phyloP scores from a whole-genome alignment of 2,797 vertebrate genomes.

The Moxostoma hubbsi region DNA sequence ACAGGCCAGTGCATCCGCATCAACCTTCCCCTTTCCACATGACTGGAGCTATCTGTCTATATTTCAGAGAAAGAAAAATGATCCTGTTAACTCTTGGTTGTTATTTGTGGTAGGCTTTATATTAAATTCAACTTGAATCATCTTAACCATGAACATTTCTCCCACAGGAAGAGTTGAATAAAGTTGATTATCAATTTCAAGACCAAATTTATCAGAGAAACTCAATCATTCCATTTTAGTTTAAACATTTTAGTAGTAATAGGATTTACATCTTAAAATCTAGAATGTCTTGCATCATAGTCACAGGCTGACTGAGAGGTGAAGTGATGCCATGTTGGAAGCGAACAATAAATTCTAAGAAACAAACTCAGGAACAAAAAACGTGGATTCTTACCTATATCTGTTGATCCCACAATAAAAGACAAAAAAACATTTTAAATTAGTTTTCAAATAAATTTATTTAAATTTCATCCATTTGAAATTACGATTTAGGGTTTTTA shows the following conservation, averaged over 20 bases:
- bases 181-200: too few species aligned
- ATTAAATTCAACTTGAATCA: neutral
- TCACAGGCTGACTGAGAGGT: neutral
- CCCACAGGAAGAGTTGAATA: too few species aligned
- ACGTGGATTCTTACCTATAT: slow-evolving; percentile 76
- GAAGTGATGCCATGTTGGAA: slow-evolving; percentile 49
- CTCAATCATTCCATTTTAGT: too few species aligned
- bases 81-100: slow-evolving; percentile 32
- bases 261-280: too few species aligned
- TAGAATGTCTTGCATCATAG: too few species aligned
- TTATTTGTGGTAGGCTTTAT: neutral
- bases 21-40: slow-evolving; percentile 45
- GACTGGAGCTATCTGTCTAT: slow-evolving; percentile 34
- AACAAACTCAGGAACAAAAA: slow-evolving; percentile 48
- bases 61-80: slow-evolving; percentile 40
- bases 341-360: slow-evolving; percentile 48
- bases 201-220: too few species aligned
- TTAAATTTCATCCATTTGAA: too few species aligned
- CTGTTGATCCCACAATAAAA: slow-evolving; percentile 64
- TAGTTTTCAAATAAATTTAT: too few species aligned
- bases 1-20: slow-evolving; percentile 49
- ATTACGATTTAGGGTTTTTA: too few species aligned
- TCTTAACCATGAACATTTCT: too few species aligned
- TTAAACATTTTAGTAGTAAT: too few species aligned
- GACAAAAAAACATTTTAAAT: slow-evolving; percentile 51